Evolutionary conservation across 2,113 vertebrate genomes (phyloP).

Genomic region (Ia io): DNA sequence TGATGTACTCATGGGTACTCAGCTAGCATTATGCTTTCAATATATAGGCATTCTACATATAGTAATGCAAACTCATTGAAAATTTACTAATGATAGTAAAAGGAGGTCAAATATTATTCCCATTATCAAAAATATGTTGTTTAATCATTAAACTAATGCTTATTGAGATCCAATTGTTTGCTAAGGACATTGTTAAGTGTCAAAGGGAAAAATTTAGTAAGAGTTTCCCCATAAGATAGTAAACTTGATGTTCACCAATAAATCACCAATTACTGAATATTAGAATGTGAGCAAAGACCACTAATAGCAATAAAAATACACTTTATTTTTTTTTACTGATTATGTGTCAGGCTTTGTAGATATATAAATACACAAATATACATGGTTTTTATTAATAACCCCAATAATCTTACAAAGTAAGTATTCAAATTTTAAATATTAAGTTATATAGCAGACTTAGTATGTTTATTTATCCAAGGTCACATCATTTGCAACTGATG

Average conservation of each 20-base stretch:
- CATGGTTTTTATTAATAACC: neutral
- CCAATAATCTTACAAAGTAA: neutral
- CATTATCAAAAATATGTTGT: neutral
- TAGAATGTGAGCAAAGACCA: neutral
- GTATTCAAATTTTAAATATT: neutral
- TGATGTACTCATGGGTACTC: conserved; percentile 27
- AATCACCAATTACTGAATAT: neutral
- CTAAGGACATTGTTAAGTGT: neutral
- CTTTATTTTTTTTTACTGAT: neutral
- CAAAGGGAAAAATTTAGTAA: neutral
- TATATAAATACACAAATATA: neutral
- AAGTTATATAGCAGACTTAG: neutral
- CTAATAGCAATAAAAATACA: neutral
- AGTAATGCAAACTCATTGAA: conserved; percentile 39
- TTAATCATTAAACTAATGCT: conserved; percentile 36
- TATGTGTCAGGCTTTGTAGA: neutral
- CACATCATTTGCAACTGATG: neutral
- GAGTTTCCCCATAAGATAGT: neutral
- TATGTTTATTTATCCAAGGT: neutral
- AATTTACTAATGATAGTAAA: conserved; percentile 34
- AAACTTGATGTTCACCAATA: neutral
- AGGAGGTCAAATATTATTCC: conserved; percentile 24
- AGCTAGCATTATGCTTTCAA: neutral
- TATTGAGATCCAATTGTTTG: neutral
- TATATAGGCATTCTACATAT: conserved; percentile 27